Base-by-base conservation (phyloP, 2,797 vertebrate species). In the Zenarchopterus dispar region DNA sequence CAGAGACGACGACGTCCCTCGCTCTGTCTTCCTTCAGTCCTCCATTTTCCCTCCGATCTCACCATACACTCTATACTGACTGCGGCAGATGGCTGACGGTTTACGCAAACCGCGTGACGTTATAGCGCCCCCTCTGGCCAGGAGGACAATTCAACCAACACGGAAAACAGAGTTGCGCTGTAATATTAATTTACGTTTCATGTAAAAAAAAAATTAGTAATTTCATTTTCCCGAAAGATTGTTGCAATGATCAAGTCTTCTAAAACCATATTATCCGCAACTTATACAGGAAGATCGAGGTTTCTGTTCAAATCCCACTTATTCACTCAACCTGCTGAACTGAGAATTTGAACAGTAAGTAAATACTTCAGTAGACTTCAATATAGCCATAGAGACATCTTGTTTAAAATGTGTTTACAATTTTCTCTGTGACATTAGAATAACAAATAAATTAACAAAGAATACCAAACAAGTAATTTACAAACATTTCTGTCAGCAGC, bases 31-130 rank as follows among this genome's bases (percentile, higher is more conserved):
- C 75, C 73, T 49, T 84, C 83, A 89, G 56, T 90, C 93, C 90
- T 93, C 93, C 93, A 94, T 94, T 93, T 94, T 93, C 92, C 91
- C 68, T 87, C 90, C 91, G 81, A 81, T 81, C 75, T 84, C 67
- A 82, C n/a, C n/a, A n/a, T n/a, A n/a, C n/a, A n/a, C n/a, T n/a
- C n/a, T n/a, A n/a, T n/a, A n/a, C 73, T 74, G 87, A 91, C 89
- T 91, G 90, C 89, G 86, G 86, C 91, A 92, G 88, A 93, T 91
- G 89, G 89, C 87, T 91, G 87, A 90, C 87, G 42, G 67, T 57
- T 56, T 26, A 67, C 45, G 6, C 33, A 22, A 59, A 13, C 41
- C 5, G 10, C 6, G 16, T 4, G 18, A 2, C 17, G 22, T 21
- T 13, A 62, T 76, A 89, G 86, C 91, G 88, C 87, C 81, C 8